Base-by-base conservation (phyloP, 2,888 invertebrate genomes). In the Apodemia hepburni region DNA sequence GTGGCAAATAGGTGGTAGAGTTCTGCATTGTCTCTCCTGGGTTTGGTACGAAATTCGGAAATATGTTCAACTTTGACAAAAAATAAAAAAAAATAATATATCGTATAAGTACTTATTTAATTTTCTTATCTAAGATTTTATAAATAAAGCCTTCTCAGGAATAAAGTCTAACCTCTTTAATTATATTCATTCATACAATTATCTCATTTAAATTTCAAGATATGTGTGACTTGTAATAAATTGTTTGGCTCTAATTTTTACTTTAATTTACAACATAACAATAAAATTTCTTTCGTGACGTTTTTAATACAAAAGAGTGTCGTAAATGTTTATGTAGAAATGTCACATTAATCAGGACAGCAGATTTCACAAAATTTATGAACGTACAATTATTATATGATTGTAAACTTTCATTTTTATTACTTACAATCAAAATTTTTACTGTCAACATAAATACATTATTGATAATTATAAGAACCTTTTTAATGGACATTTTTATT, bases 361-460 rank as follows among this genome's bases (percentile, higher is more conserved):
- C 51, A 27, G 22, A 22, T 54, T 54, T 27, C 22, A 54, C 18
- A 12, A 22, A 22, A 54, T 22, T 54, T 22, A 27, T 54, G 18
- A 22, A 54, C 51, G 12, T 54, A 22, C 22, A 22, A 12, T 54
- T 22, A 54, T 54, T 27, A 22, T 54, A 22, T 49, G 49, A 49
- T 54, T 54, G 51, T 54, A 54, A 54, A 22, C 51, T 54, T 54
- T 54, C 51, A 18, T 54, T 54, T 54, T 54, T 54, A 54, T 54
- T 54, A 22, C 51, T 54, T 54, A 54, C 51, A 54, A 12, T 54
- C 51, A 54, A 22, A 54, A 5, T 12, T 54, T 51, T 54, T 22
- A 22, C 11, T 54, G 18, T 54, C 51, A 54, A 15, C 22, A 51
- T 51, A 27, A 22, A 51, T 51, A 22, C 51, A 51, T 27, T 54